Evolutionary conservation across 2,888 invertebrate genomes (phyloP), one percentile per base, ranked within the genome.

Genomic region (Drosophila robusta): DNA sequence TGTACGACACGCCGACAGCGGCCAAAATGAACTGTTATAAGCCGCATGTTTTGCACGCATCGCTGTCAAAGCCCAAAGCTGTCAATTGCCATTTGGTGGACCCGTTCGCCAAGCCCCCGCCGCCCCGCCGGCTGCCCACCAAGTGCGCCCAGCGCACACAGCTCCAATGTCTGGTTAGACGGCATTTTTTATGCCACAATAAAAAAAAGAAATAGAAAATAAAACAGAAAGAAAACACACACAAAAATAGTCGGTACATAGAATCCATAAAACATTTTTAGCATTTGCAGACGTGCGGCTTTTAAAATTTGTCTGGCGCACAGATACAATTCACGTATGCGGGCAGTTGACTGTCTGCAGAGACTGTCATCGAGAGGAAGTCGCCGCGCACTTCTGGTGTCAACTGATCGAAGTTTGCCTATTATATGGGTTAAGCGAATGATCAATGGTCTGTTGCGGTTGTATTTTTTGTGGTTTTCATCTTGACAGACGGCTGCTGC

Each of bases 211-310:
- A 47, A 54, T 16, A 24, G n/a, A 4, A 24, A 22, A 36, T 7
- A 26, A 9, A 54, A 58, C 12, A 11, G 5, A 34, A n/a, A 52
- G 36, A 51, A 14, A 47, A 51, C 58, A 65, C 52, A 65, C 57
- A 66, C 42, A 32, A 42, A 78, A 67, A 77, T 55, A 45, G 50
- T 67, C 42, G 62, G 50, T 42, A 56, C 76, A 63, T 67, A 55
- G 71, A 80, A 78, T 68, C 80, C 87, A 87, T 83, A 83, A 83
- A 86, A 86, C 80, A 86, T 83, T 88, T 83, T 83, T 88, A 77
- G 83, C 75, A 83, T 83, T 66, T 83, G 89, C 87, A 83, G 89
- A 88, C 83, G 63, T 45, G 50, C 64, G 66, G 87, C 89, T 88
- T 75, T 88, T 80, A 83, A 84, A 83, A 80, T 79, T 46, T 24